Conservation (phyloP, 2,888 invertebrate genomes). For the Dasysyrphus albostriatus region DNA sequence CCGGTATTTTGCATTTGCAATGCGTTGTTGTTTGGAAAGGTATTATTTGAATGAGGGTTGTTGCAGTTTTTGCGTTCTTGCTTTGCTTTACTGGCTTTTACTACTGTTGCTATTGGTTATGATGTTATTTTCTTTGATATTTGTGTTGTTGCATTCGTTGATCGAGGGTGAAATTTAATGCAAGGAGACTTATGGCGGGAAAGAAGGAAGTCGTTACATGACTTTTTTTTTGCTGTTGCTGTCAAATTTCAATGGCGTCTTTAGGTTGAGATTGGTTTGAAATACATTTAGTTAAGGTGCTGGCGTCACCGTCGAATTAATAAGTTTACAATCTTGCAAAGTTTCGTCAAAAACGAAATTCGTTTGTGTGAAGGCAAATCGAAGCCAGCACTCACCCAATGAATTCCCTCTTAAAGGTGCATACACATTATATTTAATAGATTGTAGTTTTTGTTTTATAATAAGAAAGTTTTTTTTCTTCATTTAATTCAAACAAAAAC, state of each 20-base stretch:
- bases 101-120: slow-evolving; percentile 61
- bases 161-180: slow-evolving; percentile 73
- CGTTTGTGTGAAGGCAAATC: not conserved
- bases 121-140: not conserved
- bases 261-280: not conserved
- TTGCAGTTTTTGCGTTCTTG: slow-evolving; percentile 65
- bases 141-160: slow-evolving; percentile 7
- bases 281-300: too few species aligned
- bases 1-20: slow-evolving; percentile 71
- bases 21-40: slow-evolving; percentile 23
- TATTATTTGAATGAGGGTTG: slow-evolving; percentile 63
- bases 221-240: not conserved
- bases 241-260: slow-evolving; percentile 16
- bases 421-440: slow-evolving; percentile 22
- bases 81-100: slow-evolving; percentile 29
- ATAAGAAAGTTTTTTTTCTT: slow-evolving; percentile 10
- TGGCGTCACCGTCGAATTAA: too few species aligned
- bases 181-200: slow-evolving; percentile 68
- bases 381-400: not conserved
- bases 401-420: slow-evolving; percentile 30
- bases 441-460: not conserved
- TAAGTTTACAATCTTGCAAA: too few species aligned
- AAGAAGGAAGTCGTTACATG: slow-evolving; percentile 48
- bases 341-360: too few species aligned
- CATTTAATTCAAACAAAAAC: not conserved